phyloP scores from a whole-genome alignment of 2,797 vertebrate genomes.

The Agapornis canus region DNA sequence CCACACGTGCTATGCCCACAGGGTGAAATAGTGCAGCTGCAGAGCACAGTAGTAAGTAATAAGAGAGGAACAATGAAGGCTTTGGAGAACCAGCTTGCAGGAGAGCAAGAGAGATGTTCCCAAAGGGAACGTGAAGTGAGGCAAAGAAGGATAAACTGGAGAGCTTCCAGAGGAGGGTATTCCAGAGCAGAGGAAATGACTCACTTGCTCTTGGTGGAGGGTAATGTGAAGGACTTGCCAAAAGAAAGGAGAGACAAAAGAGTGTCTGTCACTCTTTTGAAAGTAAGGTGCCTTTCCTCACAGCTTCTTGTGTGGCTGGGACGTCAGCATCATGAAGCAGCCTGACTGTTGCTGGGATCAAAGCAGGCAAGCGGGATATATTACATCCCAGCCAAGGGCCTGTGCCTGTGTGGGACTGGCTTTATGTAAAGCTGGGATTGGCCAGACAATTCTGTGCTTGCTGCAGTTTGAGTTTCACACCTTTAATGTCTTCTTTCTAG shows the following conservation, averaged over 20 bases:
- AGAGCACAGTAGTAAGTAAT: background rate
- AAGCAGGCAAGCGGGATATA: rapidly evolving
- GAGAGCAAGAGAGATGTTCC: background rate
- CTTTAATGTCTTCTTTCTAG: rapidly evolving
- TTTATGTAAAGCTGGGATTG: background rate
- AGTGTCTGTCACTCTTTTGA: background rate
- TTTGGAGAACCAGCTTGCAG: background rate
- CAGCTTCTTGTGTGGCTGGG: background rate
- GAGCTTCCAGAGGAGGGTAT: background rate
- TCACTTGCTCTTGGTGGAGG: background rate
- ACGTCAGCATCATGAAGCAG: background rate
- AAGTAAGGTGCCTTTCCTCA: background rate
- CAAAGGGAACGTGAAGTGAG: background rate
- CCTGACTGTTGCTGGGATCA: background rate
- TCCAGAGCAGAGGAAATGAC: background rate
- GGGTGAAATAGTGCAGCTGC: background rate
- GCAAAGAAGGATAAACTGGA: background rate
- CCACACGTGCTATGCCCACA: rapidly evolving
- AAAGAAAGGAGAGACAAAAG: background rate
- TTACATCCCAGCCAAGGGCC: background rate
- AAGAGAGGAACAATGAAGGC: background rate
- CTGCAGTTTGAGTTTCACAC: background rate
- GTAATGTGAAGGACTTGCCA: background rate
- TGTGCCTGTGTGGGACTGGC: background rate
- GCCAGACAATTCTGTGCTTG: background rate